Evolutionary conservation across 2,113 vertebrate species (phyloP), one percentile per base, ranked within the genome.

Genomic region (Phasianus colchicus): DNA sequence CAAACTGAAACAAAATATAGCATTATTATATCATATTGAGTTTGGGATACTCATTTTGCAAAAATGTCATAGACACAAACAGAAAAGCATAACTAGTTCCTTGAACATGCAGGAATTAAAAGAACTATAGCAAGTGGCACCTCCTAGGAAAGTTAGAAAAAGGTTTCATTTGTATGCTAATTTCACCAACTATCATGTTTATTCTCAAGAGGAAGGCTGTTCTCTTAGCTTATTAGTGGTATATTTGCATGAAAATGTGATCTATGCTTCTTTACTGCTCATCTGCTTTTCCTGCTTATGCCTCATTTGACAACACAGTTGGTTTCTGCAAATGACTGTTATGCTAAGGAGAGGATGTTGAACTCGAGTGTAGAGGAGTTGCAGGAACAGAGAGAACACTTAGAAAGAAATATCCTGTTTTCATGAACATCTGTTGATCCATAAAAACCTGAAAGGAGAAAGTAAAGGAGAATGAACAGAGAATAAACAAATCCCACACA

Each of bases 161-260:
- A 76, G 3, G 8, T 84, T 90, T 82, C 40, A 92, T 95, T 93
- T 93, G 89, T 70, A 93, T 81, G 74, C 27, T 92, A 90, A 90
- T 95, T 93, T 11, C 34, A 90, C 58, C 9, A 76, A 75, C n/a
- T 43, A 73, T 14, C 4, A 5, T 64, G 30, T 82, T 93, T 87
- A 66, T 87, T 88, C 92, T 91, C 67, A 89, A 92, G 66, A 78
- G 29, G 5, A 38, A 20, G 66, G 30, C 47, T 65, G 48, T 66
- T 77, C 42, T 54, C 70, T 64, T 50, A 36, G 63, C 7, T 91
- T 96, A 82, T 93, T 91, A 91, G 71, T 50, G 81, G 58, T n/a
- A 34, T 73, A 93, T 94, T 93, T 96, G 78, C 90, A 96, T 93
- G 70, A 81, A 88, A 96, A 86, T 47, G 54, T 81, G 82, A 86